These are phyloP conservation scores for Antrozous pallidus DNA, from an alignment of 2,797 vertebrate species.

Conservation along the genomic window DNA sequence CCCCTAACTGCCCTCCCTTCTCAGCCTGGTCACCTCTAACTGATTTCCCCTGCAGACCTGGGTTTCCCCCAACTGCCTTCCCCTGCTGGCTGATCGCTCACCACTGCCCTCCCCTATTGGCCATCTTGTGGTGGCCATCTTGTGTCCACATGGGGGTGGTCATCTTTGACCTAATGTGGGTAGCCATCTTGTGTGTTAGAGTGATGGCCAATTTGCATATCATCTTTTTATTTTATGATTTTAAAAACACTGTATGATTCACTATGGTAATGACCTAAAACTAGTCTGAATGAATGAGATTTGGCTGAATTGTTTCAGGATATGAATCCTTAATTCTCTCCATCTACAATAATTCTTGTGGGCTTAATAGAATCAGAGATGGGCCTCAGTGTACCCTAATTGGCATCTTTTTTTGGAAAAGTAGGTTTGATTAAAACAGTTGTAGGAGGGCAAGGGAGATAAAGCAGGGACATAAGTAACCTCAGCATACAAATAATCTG, in stretches of 20 bases:
- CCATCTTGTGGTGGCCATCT: too few species aligned
- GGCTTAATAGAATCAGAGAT: background rate
- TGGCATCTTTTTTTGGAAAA: background rate
- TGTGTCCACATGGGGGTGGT: too few species aligned
- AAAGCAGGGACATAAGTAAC: background rate
- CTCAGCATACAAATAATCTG: background rate
- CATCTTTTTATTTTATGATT: background rate
- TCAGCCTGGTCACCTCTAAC: too few species aligned
- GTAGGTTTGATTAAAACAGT: background rate
- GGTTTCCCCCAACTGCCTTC: too few species aligned
- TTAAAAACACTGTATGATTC: conserved; percentile 1
- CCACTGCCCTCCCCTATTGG: too few species aligned
- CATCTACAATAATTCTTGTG: background rate
- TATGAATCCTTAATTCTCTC: background rate
- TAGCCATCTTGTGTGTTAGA: too few species aligned
- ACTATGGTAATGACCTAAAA: background rate
- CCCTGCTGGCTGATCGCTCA: too few species aligned
- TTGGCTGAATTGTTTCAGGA: background rate
- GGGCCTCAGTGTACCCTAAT: background rate
- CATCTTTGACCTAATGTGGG: too few species aligned
- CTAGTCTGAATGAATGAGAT: background rate
- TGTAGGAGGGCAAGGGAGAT: background rate
- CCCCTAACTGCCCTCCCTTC: too few species aligned
- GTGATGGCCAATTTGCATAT: too few species aligned
- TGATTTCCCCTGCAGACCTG: too few species aligned